A percentile compares a stretch with the other conserved stretches of the same genome.
Conservation (phyloP, 2,888 invertebrate genomes). For the Eupithecia tripunctaria region DNA sequence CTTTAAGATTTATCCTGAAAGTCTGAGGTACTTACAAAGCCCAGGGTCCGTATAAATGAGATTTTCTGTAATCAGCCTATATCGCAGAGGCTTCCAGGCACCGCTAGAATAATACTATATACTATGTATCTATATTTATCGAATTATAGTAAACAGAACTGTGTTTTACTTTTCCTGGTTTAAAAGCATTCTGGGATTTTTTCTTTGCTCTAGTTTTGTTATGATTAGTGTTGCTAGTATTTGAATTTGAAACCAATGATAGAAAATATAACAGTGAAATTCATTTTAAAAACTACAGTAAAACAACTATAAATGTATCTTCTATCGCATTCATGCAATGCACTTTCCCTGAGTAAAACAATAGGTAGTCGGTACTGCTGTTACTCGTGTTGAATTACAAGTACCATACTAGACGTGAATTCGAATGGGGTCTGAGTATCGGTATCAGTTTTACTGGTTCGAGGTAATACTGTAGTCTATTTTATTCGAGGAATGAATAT, state of each 20-base stretch:
- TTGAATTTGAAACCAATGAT: neutral
- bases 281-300: neutral
- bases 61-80: slow-evolving; percentile 50
- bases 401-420: slow-evolving; percentile 79
- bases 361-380: slow-evolving; percentile 70
- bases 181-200: slow-evolving; percentile 13
- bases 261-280: neutral
- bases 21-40: slow-evolving; percentile 1
- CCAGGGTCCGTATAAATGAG: slow-evolving; percentile 39
- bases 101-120: slow-evolving; percentile 57
- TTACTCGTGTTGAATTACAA: slow-evolving; percentile 81
- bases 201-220: neutral
- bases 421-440: slow-evolving; percentile 64
- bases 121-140: slow-evolving; percentile 45
- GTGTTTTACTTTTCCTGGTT: slow-evolving; percentile 39
- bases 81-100: slow-evolving; percentile 51
- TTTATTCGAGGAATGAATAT: slow-evolving; percentile 12
- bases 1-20: slow-evolving; percentile 40
- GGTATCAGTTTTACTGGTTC: slow-evolving; percentile 34
- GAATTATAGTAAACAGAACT: slow-evolving; percentile 49
- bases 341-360: slow-evolving; percentile 72
- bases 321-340: slow-evolving; percentile 35
- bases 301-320: neutral
- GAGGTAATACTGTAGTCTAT: slow-evolving; percentile 21
- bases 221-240: neutral